Conservation (phyloP, 2,113 vertebrate genomes). For the Microtus ochrogaster region DNA sequence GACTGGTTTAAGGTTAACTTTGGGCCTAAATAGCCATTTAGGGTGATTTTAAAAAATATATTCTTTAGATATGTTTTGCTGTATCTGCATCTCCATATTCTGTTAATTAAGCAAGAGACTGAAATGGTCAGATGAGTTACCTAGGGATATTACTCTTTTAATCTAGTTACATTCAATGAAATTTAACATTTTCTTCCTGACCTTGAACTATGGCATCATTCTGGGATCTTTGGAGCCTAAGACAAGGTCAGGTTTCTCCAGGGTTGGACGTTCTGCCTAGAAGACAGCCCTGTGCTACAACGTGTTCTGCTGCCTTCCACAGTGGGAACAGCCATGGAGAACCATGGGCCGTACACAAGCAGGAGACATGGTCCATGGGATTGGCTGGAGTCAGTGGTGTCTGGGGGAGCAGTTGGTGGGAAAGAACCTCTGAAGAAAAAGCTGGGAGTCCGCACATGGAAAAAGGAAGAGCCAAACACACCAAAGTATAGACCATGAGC, state of each 20-base stretch:
- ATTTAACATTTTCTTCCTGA: neutral
- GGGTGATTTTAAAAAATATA: constrained; percentile 33
- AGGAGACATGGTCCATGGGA: neutral
- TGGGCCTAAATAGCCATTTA: constrained; percentile 56
- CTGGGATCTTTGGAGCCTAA: neutral
- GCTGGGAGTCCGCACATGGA: neutral
- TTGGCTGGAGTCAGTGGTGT: neutral
- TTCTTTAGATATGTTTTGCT: constrained; percentile 13
- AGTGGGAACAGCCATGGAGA: neutral
- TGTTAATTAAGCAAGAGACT: constrained; percentile 31
- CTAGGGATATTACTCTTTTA: neutral
- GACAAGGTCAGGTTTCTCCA: neutral
- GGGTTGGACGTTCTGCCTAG: neutral
- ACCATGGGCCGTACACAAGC: neutral
- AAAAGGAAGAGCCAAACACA: neutral
- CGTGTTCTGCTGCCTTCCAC: neutral
- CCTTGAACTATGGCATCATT: neutral
- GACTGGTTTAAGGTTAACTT: constrained; percentile 63
- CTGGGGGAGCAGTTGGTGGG: neutral
- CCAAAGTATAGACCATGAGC: neutral
- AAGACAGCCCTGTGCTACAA: neutral
- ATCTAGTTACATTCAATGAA: constrained; percentile 56
- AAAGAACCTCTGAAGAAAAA: neutral
- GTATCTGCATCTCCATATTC: neutral
- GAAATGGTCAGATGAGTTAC: constrained; percentile 19